phyloP scores from a whole-genome alignment of 2,888 invertebrate genomes.

The Polyommatus icarus region DNA sequence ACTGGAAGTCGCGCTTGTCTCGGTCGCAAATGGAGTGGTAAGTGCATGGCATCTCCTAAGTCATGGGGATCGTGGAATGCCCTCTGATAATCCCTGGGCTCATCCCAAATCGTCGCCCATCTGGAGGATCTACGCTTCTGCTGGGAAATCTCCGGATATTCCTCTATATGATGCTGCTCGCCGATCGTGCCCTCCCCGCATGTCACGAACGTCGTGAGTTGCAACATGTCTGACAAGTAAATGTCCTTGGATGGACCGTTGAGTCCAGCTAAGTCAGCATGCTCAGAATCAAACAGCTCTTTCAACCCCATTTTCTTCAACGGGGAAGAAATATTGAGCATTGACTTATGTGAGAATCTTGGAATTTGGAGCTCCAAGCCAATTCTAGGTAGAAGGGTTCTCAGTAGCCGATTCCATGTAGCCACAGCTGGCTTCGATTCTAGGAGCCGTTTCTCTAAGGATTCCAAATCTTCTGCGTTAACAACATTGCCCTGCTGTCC shows the following conservation, averaged over 20 bases:
- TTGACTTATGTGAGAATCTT: conserved; percentile 89
- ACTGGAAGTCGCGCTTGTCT: conserved; percentile 86
- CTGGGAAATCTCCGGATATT: conserved; percentile 86
- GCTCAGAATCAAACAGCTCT: conserved; percentile 86
- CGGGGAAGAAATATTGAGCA: conserved; percentile 89
- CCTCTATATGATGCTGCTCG: conserved; percentile 89
- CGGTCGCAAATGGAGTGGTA: conserved; percentile 85
- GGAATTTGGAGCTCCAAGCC: conserved; percentile 92
- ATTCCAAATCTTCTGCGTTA: conserved; percentile 88
- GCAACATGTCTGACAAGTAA: conserved; percentile 90
- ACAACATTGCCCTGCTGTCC: conserved; percentile 91
- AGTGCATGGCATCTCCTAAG: conserved; percentile 73
- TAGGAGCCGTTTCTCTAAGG: conserved; percentile 85
- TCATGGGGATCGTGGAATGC: conserved; percentile 85
- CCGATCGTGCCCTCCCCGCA: conserved; percentile 87
- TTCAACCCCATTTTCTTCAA: conserved; percentile 90
- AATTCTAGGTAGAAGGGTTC: conserved; percentile 86
- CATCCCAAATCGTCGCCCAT: conserved; percentile 74
- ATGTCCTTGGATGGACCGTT: conserved; percentile 90
- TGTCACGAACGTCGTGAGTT: conserved; percentile 90
- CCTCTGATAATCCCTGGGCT: conserved; percentile 83
- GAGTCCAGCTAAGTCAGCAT: conserved; percentile 90
- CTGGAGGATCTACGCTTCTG: conserved; percentile 67
- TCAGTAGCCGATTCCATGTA: conserved; percentile 87
- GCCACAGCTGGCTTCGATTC: conserved; percentile 84